Percentiles rank a stretch among this genome's conserved stretches.
These are phyloP conservation scores for Andrena dorsata DNA, from an alignment of 2,888 invertebrate genomes.

Conservation along the genomic window DNA sequence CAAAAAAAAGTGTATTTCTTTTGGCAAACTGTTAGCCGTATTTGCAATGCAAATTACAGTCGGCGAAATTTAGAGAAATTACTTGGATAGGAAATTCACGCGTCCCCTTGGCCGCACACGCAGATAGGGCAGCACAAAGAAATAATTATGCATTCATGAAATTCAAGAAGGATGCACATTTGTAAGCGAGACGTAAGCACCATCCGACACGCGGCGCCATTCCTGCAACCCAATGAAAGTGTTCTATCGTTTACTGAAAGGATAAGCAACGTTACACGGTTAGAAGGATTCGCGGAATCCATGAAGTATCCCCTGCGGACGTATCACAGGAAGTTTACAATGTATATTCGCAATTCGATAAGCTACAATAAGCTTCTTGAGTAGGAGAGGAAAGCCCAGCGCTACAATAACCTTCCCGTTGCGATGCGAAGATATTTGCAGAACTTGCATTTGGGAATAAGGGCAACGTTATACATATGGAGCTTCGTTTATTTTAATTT, in stretches of 20 bases:
- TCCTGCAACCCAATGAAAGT: slow-evolving; percentile 55
- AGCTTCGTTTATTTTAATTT: too few relatives aligned
- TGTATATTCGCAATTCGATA: slow-evolving; percentile 43
- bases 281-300: slow-evolving; percentile 52
- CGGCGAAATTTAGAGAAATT: neutral
- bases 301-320: slow-evolving; percentile 29
- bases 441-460: neutral
- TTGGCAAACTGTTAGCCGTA: too few relatives aligned
- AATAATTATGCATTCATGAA: slow-evolving; percentile 62
- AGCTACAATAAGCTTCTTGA: neutral
- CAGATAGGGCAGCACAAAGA: slow-evolving; percentile 35
- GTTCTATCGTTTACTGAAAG: slow-evolving; percentile 53
- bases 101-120: neutral
- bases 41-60: neutral
- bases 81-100: slow-evolving; percentile 23
- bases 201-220: slow-evolving; percentile 45
- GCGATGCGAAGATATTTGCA: neutral
- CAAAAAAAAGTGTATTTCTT: too few relatives aligned
- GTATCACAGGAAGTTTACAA: slow-evolving; percentile 33
- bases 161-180: slow-evolving; percentile 61
- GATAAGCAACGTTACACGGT: slow-evolving; percentile 47
- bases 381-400: slow-evolving; percentile 1
- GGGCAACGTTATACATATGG: too few relatives aligned
- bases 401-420: neutral
- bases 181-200: slow-evolving; percentile 57